Percentiles rank a stretch among this genome's conserved stretches.
Conservation (phyloP, 2,113 vertebrate species). For the Cynocephalus volans region DNA sequence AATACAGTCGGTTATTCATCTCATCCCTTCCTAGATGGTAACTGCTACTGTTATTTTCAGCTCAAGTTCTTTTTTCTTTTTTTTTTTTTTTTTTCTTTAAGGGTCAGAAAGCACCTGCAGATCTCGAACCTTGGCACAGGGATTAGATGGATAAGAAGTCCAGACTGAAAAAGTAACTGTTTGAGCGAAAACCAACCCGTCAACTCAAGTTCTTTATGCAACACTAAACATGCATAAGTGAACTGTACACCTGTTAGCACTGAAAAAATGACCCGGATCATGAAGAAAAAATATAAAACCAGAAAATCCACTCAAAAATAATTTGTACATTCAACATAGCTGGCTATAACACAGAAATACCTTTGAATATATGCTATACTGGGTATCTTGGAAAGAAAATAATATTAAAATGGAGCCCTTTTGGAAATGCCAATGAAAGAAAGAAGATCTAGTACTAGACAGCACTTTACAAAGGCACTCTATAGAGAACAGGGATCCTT, state of each 20-base stretch:
- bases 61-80: not conserved
- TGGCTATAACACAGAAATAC: not conserved
- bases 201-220: not conserved
- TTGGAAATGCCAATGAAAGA: not conserved
- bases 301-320: not conserved
- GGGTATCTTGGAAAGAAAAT: not conserved
- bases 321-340: not conserved
- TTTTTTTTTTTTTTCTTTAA: too few relatives aligned
- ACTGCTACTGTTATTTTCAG: not conserved
- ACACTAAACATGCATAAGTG: not conserved
- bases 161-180: too few relatives aligned
- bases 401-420: conserved; percentile 11
- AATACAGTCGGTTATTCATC: not conserved
- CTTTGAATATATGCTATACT: not conserved
- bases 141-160: too few relatives aligned
- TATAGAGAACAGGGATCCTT: not conserved
- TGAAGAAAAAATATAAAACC: conserved; percentile 10
- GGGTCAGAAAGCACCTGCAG: too few relatives aligned
- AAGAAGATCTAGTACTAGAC: not conserved
- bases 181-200: not conserved
- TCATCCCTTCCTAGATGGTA: not conserved
- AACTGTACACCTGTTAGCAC: not conserved
- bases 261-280: not conserved
- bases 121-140: too few relatives aligned
- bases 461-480: not conserved